Conservation (phyloP, 2,797 vertebrate species). For the Notolabrus celidotus region DNA sequence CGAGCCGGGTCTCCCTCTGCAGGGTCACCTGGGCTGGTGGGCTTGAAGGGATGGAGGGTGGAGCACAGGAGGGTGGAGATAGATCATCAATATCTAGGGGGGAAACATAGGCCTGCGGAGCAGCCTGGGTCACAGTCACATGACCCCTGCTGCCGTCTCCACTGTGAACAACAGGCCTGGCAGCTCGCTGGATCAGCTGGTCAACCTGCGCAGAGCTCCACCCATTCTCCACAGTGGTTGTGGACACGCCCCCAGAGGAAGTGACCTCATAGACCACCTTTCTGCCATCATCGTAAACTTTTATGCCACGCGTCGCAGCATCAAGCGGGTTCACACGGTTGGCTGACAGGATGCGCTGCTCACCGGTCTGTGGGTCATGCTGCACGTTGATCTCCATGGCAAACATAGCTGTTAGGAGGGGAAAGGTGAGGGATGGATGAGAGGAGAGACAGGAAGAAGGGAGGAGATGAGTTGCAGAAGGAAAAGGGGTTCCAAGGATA, state of each 20-base stretch:
- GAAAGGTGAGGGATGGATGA: constrained; percentile 45
- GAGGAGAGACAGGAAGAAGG: constrained; percentile 38
- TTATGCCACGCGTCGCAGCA: constrained; percentile 92
- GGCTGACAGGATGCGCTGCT: constrained; percentile 95
- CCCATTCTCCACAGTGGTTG: constrained; percentile 91
- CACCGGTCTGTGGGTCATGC: constrained; percentile 95
- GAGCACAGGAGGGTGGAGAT: constrained; percentile 77
- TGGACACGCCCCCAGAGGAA: constrained; percentile 88
- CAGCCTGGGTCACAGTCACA: constrained; percentile 79
- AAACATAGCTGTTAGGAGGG: constrained; percentile 91
- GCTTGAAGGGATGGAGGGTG: constrained; percentile 79
- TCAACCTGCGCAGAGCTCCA: constrained; percentile 94
- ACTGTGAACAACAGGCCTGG: constrained; percentile 83
- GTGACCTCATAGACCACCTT: constrained; percentile 96
- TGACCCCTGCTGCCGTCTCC: constrained; percentile 78
- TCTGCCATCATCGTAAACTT: constrained; percentile 95
- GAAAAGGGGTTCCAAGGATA: constrained; percentile 31
- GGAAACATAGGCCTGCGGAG: constrained; percentile 60
- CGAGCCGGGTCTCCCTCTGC: constrained; percentile 90
- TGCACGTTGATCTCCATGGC: constrained; percentile 99
- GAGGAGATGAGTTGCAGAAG: constrained; percentile 28
- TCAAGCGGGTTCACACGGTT: constrained; percentile 90
- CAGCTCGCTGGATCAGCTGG: constrained; percentile 91
- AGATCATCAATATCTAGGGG: constrained; percentile 83
- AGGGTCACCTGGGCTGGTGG: constrained; percentile 88